Conservation (phyloP, 2,888 invertebrate genomes). For the Tribolium freemani region DNA sequence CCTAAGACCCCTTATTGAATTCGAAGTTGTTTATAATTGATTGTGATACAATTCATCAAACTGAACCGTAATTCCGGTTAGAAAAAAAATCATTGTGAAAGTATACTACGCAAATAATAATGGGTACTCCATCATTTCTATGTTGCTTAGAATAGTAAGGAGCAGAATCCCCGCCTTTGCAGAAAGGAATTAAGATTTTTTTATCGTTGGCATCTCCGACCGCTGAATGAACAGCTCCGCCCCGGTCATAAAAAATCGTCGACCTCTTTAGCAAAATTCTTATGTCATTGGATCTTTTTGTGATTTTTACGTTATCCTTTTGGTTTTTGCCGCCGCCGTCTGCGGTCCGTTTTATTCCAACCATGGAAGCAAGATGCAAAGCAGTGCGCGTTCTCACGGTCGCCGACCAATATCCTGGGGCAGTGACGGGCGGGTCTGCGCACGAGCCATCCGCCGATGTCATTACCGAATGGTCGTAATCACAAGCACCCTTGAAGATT, state of each 20-base stretch:
- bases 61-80: too few relatives aligned
- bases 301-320: neutral
- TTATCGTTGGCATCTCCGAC: neutral
- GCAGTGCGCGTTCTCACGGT: conserved; percentile 61
- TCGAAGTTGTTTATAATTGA: too few relatives aligned
- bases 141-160: too few relatives aligned
- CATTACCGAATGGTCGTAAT: conserved; percentile 46
- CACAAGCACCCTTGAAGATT: conserved; percentile 32
- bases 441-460: conserved; percentile 53
- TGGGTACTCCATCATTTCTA: too few relatives aligned
- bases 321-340: conserved; percentile 20
- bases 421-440: conserved; percentile 52
- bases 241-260: neutral
- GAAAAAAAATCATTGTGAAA: too few relatives aligned
- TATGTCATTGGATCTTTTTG: conserved; percentile 3
- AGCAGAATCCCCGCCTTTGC: too few relatives aligned
- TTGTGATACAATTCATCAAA: too few relatives aligned
- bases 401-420: conserved; percentile 55
- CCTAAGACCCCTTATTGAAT: too few relatives aligned
- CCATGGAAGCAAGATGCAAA: conserved; percentile 50
- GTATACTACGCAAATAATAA: too few relatives aligned
- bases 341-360: conserved; percentile 28
- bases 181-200: too few relatives aligned
- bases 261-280: conserved; percentile 5
- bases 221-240: neutral